Evolutionary conservation across 1,140 invertebrate species (phyloP).

Genomic region (Heliothis virescens): DNA sequence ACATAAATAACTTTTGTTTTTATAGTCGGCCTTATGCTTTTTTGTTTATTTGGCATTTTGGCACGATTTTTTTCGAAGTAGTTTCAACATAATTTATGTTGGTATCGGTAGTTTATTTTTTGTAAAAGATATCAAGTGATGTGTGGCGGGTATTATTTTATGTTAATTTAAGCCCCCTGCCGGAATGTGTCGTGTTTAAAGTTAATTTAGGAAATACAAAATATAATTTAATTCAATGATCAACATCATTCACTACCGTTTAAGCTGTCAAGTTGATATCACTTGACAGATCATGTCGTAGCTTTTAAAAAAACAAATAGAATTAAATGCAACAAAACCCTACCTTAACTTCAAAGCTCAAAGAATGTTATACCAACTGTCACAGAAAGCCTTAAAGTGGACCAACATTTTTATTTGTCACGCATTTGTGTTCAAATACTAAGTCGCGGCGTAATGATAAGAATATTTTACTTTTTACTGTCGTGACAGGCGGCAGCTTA

Average conservation of each 20-base stretch:
- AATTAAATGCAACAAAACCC: conserved; percentile 2
- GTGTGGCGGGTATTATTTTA: conserved; percentile 15
- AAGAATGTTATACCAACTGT: not conserved
- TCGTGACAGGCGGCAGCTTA: conserved; percentile 59
- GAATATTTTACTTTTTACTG: conserved; percentile 73
- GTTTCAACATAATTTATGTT: conserved; percentile 28
- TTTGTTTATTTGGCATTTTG: conserved; percentile 30
- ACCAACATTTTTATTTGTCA: conserved; percentile 67
- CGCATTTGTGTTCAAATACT: conserved; percentile 64
- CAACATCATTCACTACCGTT: not conserved
- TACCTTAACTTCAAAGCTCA: not conserved
- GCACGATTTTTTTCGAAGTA: conserved; percentile 28
- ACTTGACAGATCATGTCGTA: not conserved
- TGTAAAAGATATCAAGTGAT: conserved; percentile 19
- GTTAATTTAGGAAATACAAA: not conserved
- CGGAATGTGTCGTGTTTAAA: conserved; percentile 4
- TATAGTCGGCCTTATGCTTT: conserved; percentile 9
- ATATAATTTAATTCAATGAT: not conserved
- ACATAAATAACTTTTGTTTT: conserved; percentile 49
- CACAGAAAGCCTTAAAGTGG: conserved; percentile 8
- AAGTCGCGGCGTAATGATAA: conserved; percentile 66
- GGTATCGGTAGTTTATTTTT: conserved; percentile 12
- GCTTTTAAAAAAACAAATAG: not conserved
- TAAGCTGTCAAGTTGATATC: not conserved
- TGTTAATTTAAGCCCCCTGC: conserved; percentile 21